Percentiles rank a stretch among this genome's conserved stretches.
phyloP scores from a whole-genome alignment of 2,888 invertebrate genomes.

The Leptarthrus brevirostris region DNA sequence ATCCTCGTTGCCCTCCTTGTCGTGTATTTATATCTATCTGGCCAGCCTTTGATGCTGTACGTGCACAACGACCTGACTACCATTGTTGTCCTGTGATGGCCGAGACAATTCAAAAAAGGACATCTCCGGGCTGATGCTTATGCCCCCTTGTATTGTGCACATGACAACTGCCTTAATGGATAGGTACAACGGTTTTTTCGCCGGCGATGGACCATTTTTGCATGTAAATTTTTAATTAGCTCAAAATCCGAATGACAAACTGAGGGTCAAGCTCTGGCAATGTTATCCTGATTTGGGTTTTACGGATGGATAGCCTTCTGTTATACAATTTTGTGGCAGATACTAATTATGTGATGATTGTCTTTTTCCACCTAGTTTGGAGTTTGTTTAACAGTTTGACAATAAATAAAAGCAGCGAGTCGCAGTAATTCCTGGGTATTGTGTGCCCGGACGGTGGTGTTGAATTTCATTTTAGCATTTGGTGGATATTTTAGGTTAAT shows the following conservation, averaged over 20 bases:
- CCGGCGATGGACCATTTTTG: constrained; percentile 13
- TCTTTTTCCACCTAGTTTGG: background rate
- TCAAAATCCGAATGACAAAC: background rate
- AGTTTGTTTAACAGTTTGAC: no score
- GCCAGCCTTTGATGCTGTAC: background rate
- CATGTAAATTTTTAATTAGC: constrained; percentile 14
- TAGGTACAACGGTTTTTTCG: background rate
- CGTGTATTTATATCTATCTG: constrained; percentile 1
- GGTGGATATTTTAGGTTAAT: no score
- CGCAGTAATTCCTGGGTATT: no score
- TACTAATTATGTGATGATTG: background rate
- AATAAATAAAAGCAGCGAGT: no score
- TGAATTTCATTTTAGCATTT: no score
- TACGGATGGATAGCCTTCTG: background rate
- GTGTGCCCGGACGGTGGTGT: no score
- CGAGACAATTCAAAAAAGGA: constrained; percentile 32
- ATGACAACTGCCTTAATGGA: constrained; percentile 36
- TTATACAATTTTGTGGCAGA: background rate
- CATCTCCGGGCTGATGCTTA: constrained; percentile 19
- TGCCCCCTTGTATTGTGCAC: constrained; percentile 37
- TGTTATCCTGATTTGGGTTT: background rate
- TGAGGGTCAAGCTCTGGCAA: constrained; percentile 10
- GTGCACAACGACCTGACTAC: background rate
- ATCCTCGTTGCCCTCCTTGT: background rate
- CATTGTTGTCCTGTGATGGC: constrained; percentile 10